Evolutionary conservation across 2,797 vertebrate species (phyloP).

Genomic region (Synaphobranchus kaupii): DNA sequence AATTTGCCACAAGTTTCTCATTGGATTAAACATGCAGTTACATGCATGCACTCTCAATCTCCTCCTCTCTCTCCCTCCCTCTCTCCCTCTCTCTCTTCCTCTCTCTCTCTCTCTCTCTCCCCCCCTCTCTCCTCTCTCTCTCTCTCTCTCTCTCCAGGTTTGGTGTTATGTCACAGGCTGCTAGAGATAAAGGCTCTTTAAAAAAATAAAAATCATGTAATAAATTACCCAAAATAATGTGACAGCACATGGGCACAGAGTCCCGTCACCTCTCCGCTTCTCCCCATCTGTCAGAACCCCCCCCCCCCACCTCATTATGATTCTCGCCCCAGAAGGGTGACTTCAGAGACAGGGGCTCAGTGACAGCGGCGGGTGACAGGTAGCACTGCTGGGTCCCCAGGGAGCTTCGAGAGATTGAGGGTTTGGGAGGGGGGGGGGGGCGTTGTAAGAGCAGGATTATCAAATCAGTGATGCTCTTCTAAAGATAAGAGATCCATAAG

Average conservation of each 20-base stretch:
- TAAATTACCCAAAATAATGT: slow-evolving; percentile 5
- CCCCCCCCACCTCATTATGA: background rate
- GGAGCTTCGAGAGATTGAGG: background rate
- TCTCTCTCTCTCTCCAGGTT: background rate
- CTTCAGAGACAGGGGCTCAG: background rate
- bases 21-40: background rate
- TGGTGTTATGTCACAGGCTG: background rate
- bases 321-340: slow-evolving; percentile 10
- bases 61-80: background rate
- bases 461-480: background rate
- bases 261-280: background rate
- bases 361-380: background rate
- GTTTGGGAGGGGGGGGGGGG: background rate
- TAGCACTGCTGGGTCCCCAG: background rate
- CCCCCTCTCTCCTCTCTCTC: background rate
- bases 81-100: background rate
- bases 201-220: background rate
- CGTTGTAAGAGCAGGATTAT: slow-evolving; percentile 1
- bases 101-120: background rate
- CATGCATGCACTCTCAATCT: background rate
- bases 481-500: background rate
- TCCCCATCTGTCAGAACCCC: background rate
- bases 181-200: background rate
- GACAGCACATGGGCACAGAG: background rate
- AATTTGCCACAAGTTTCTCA: background rate